Base-by-base conservation (phyloP, 30 jellyfish, hydroid and myxozoan genomes). In the Aurelia coerulea region DNA sequence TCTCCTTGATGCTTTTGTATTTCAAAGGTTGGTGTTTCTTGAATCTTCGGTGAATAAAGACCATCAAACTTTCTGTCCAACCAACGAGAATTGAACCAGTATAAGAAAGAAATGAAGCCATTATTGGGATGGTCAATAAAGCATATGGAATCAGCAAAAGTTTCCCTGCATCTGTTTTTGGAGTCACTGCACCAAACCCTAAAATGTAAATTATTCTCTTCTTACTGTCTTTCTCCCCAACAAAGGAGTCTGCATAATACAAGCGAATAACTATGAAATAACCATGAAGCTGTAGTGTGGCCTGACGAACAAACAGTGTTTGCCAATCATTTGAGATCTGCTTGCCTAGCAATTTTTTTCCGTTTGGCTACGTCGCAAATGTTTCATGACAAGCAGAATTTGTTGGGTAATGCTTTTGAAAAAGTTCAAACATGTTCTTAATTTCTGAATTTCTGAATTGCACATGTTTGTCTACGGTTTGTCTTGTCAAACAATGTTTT, bases 91-190 rank as follows among this genome's bases (percentile, higher is more conserved):
- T 67, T 1, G 80, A 41, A 3, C 92, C 92, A 71, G 73, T 68
- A 32, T 31, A 70, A 1, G 86, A 68, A 8, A 83, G 35, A 39
- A 68, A 71, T 2, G 86, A 39, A 2, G 71, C 65, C 74, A 56
- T 59, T 9, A 63, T 8, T 54, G 92, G 92, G 0, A 83, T 83
- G 12, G 85, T 75, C 18, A 83, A 17, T 53, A 83, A 52, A 15
- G 92, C 92, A 50, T 83, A 83, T 42, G 92, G 92, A 58, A 83
- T 83, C 33, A 70, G 80, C 53, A 83, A 85, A 84, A 83, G 34
- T 50, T 71, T 83, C 6, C 92, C 92, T 14, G 79, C 63, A 59
- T 69, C 75, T 58, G 85, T 69, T 41, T 60, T 56, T 41, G 92
- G 92, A 18, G 92, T 70, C 10, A 83, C 80, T 6, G 9, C 79